Evolutionary conservation across 2,797 vertebrate genomes (phyloP), one percentile per base, ranked within the genome.

Genomic region (Enoplosus armatus): DNA sequence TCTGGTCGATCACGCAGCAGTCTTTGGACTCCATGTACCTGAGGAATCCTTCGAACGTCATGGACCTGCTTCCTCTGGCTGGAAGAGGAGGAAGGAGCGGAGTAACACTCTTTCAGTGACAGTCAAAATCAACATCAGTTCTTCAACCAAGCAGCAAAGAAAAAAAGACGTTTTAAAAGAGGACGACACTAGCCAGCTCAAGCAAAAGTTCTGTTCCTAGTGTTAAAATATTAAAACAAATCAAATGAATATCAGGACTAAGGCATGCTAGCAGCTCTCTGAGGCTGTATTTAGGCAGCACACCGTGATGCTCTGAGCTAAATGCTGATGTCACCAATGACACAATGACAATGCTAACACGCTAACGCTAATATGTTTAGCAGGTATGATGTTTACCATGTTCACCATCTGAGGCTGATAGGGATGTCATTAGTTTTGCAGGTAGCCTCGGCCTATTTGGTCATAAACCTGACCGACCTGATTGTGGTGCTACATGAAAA

Each of bases 31-130:
- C 93, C 94, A 98, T 92, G 83, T 94, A 97, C 82, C 96, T 94
- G 85, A 90, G 10, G 88, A 98, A 98, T 62, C 97, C 97, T 87
- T 96, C 96, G 63, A 97, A 93, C 0, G 96, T 96, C 95, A 98
- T 89, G 80, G 87, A 85, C 2, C 61, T 90, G 78, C 37, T 92
- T 27, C 60, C 86, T 77, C 71, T 95, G 74, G 95, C 97, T 98
- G 89, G 39, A 88, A 85, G 66, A 89, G 31, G 72, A 69, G n/a
- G 27, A 80, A 67, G 72, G 22, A 87, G 33, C 82, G 86, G 1
- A 72, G 72, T 39, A 51, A 48, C 16, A 37, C 24, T 20, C 9
- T 27, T 51, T 79, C 45, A 63, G 20, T 33, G 16, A 26, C n/a
- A 27, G 14, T 75, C 31, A 53, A 26, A 59, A 63, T n/a, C 20